Conservation (phyloP, 1,140 invertebrate genomes). For the Drosophila parvula region DNA sequence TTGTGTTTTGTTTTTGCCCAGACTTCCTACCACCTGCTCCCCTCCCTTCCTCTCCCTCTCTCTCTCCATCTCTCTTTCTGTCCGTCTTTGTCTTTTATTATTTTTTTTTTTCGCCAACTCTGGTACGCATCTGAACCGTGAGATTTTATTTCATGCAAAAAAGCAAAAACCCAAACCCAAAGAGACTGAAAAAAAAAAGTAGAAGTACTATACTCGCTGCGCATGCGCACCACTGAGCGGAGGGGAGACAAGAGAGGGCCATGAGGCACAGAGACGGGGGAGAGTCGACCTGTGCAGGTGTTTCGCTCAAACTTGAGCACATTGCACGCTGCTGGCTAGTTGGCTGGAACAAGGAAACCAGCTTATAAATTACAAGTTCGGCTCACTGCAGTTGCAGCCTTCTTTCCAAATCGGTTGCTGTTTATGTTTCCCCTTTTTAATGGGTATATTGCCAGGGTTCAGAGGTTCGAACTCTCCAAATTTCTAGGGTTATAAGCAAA, state of each 20-base stretch:
- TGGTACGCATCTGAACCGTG: slow-evolving; percentile 80
- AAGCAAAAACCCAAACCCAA: slow-evolving; percentile 50
- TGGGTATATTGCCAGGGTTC: slow-evolving; percentile 8
- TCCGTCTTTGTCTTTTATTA: slow-evolving; percentile 22
- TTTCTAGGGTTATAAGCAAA: background rate
- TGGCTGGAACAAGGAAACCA: slow-evolving; percentile 64
- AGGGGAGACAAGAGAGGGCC: background rate
- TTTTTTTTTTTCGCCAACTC: slow-evolving; percentile 63
- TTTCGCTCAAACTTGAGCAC: slow-evolving; percentile 53
- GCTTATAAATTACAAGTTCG: slow-evolving; percentile 74
- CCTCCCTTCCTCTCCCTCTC: slow-evolving; percentile 9
- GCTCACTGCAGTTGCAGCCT: slow-evolving; percentile 30
- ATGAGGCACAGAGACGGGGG: background rate
- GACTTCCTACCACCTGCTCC: slow-evolving; percentile 79
- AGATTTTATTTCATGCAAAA: slow-evolving; percentile 83
- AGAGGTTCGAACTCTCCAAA: background rate
- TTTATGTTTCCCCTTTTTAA: slow-evolving; percentile 7
- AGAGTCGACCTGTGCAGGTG: slow-evolving; percentile 64
- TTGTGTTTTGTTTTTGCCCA: slow-evolving; percentile 57
- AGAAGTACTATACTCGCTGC: slow-evolving; percentile 68
- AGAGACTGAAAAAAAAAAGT: slow-evolving; percentile 54
- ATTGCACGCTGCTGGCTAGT: slow-evolving; percentile 8
- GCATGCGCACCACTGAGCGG: slow-evolving; percentile 39
- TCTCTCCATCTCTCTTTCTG: background rate
- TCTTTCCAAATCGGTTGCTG: slow-evolving; percentile 29